Percentiles rank a stretch among this genome's conserved stretches.
Evolutionary conservation across 2,888 invertebrate genomes (phyloP).

Genomic region (Drosophila birchii): DNA sequence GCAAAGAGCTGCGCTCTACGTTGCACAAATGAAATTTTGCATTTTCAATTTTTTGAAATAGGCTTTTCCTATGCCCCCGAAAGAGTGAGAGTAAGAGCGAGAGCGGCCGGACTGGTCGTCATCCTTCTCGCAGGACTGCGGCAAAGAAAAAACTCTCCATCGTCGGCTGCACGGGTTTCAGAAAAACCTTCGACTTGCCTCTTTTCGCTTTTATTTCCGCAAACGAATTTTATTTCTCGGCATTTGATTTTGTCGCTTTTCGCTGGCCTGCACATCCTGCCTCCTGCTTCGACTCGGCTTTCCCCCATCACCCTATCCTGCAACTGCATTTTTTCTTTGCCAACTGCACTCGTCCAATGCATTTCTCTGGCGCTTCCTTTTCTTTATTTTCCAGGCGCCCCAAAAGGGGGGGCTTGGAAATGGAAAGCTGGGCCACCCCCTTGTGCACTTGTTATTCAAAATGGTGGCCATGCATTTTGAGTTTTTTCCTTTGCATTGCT

Average conservation of each 20-base stretch:
- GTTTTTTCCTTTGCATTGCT: constrained; percentile 64
- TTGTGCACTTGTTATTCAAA: constrained; percentile 77
- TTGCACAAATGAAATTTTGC: constrained; percentile 79
- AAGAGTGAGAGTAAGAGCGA: constrained; percentile 7
- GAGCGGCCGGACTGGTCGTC: background rate
- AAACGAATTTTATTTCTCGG: constrained; percentile 77
- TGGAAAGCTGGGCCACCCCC: constrained; percentile 23
- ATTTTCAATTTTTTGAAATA: constrained; percentile 81
- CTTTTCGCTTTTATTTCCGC: constrained; percentile 57
- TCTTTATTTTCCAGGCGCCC: constrained; percentile 39
- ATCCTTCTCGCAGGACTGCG: constrained; percentile 30
- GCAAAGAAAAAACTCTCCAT: constrained; percentile 37
- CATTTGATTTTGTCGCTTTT: constrained; percentile 77
- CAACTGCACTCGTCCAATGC: constrained; percentile 53
- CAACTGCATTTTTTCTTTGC: constrained; percentile 45
- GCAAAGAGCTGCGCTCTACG: constrained; percentile 35
- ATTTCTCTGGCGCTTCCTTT: constrained; percentile 46
- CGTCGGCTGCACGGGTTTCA: background rate
- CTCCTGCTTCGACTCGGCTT: constrained; percentile 50
- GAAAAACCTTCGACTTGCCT: constrained; percentile 54
- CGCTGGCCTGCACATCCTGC: constrained; percentile 45
- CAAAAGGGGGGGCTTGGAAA: background rate
- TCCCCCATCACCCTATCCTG: constrained; percentile 17
- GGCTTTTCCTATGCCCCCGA: constrained; percentile 65
- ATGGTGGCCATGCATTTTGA: constrained; percentile 78